Conservation (phyloP, 2,113 vertebrate genomes). For the Cardinalis cardinalis region DNA sequence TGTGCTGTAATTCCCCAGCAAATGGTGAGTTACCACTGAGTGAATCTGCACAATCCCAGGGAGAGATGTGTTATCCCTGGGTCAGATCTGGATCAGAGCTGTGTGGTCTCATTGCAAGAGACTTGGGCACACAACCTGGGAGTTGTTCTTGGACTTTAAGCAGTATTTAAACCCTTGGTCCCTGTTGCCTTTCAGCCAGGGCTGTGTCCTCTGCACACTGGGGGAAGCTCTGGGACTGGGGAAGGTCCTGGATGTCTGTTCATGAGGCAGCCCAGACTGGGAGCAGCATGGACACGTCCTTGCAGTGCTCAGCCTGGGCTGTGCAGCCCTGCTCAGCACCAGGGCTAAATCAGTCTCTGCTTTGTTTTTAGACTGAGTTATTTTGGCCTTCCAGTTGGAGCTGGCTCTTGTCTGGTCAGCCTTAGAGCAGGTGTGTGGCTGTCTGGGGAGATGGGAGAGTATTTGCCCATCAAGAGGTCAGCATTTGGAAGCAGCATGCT, state of each 20-base stretch:
- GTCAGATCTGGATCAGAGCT: neutral
- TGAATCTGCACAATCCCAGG: neutral
- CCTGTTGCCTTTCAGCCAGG: neutral
- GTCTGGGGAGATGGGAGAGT: neutral
- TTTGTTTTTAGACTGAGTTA: neutral
- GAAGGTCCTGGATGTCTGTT: neutral
- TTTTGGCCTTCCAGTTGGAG: constrained; percentile 17
- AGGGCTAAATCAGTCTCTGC: neutral
- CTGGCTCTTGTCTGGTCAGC: neutral
- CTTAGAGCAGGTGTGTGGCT: constrained; percentile 10
- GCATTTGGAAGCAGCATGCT: neutral
- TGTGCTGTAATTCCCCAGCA: neutral
- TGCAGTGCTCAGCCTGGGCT: neutral
- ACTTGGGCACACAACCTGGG: neutral
- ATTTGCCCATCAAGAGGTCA: neutral
- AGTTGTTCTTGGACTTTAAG: neutral
- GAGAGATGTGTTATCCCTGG: neutral
- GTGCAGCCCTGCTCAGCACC: rapidly evolving
- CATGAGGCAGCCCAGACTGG: neutral
- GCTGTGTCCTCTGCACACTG: neutral
- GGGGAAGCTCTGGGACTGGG: neutral
- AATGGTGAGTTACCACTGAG: neutral
- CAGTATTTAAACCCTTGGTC: neutral
- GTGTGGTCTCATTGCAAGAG: neutral
- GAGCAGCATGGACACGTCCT: rapidly evolving